A percentile compares a stretch with the other conserved stretches of the same genome.
These are phyloP conservation scores for Sisyra nigra DNA, from an alignment of 2,888 invertebrate genomes.

Conservation along the genomic window DNA sequence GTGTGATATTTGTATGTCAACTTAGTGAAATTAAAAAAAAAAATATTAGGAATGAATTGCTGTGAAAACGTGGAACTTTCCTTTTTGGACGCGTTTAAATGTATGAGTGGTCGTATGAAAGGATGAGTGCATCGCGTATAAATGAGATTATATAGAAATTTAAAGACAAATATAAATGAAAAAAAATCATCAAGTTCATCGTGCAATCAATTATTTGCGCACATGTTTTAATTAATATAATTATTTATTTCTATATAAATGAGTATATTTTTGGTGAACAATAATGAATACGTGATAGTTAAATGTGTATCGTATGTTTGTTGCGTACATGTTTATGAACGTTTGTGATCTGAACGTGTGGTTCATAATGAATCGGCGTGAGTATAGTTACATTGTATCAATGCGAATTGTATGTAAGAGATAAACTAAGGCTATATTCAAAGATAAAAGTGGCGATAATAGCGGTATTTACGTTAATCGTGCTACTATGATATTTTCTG, in stretches of 20 bases:
- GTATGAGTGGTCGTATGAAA: conserved; percentile 1
- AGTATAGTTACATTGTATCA: conserved; percentile 9
- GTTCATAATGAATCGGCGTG: conserved; percentile 9
- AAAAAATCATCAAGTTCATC: too few species aligned
- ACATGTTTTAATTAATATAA: too few species aligned
- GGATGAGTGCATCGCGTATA: background rate
- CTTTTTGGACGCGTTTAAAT: background rate
- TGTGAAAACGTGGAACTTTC: too few species aligned
- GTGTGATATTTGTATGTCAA: conserved; percentile 6
- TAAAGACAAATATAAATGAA: too few species aligned
- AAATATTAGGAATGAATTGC: conserved; percentile 1
- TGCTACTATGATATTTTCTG: too few species aligned
- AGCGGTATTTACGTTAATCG: too few species aligned
- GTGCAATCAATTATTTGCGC: too few species aligned
- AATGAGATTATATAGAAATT: background rate
- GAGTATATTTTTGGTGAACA: too few species aligned
- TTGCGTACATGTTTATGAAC: too few species aligned
- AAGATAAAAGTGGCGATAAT: conserved; percentile 5
- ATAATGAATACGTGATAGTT: too few species aligned
- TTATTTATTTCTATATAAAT: too few species aligned
- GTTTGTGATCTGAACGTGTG: conserved; percentile 1
- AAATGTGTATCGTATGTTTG: too few species aligned
- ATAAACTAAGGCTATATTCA: conserved; percentile 4
- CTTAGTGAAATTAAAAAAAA: background rate
- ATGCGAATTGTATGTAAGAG: conserved; percentile 7